Base-by-base conservation (phyloP, 92 coral and sea anemone species). In the Metridium senile region DNA sequence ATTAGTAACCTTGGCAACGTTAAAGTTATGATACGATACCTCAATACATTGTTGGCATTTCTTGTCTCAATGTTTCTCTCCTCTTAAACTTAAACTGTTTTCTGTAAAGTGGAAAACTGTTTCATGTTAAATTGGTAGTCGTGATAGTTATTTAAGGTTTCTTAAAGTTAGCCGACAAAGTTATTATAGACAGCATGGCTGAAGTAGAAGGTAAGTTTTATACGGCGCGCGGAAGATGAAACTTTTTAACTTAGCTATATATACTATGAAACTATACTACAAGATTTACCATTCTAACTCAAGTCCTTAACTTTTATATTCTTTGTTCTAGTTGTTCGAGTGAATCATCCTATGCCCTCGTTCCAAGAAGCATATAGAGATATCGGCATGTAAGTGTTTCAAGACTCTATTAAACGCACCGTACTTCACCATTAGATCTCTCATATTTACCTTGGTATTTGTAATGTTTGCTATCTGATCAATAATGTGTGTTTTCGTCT, bases 291-390 rank as follows among this genome's bases (percentile, higher is more conserved):
- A n/a, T n/a, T n/a, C n/a, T n/a, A n/a, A n/a, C n/a, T n/a, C n/a
- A n/a, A n/a, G n/a, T n/a, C n/a, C n/a, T n/a, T 59, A 6, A 59
- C 18, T 30, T 28, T 30, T 30, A 3, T 23, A 2, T 28, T 28
- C 2, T 17, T 62, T 72, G 62, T 52, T 64, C 13, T 70, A 89
- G 86, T 83, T 66, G 81, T 93, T 51, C 81, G 87, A 85, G 81
- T 94, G 47, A 92, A 94, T 71, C 97, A 94, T 73, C 95, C 95
- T 4, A 86, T 94, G 85, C 98, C 98, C 20, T 83, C 78, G 79
- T 87, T 89, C 66, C 68, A 81, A 46, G 92, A 89, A 39, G 98
- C 98, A 20, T 93, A 89, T 47, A 88, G 89, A 58, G 98, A 94
- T 46, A 84, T 75, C 25, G 98, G 98, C 72, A 81, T 92, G 98